Conservation (phyloP, 53 echinoderm and acorn worm species). For the Temnopleurus reevesii region DNA sequence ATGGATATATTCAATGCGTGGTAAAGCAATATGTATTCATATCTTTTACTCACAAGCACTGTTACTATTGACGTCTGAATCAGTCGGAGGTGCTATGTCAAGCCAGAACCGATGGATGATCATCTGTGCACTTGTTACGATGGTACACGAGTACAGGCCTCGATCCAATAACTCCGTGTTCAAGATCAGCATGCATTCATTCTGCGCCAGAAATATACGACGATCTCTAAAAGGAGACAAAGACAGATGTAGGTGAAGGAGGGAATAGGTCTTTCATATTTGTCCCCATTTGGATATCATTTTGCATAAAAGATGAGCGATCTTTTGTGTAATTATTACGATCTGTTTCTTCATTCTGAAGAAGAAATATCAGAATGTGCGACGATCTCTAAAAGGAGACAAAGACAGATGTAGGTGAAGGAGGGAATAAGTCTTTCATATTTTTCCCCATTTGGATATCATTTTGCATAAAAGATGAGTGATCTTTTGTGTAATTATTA, state of each 20-base stretch:
- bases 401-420: not conserved
- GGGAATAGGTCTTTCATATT: too few species aligned
- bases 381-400: slow-evolving; percentile 43
- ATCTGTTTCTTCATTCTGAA: slow-evolving; percentile 53
- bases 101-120: slow-evolving; percentile 46
- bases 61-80: slow-evolving; percentile 34
- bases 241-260: too few species aligned
- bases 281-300: too few species aligned
- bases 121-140: not conserved
- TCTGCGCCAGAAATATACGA: slow-evolving; percentile 72
- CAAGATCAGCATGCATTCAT: slow-evolving; percentile 72
- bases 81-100: slow-evolving; percentile 55
- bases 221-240: slow-evolving; percentile 33
- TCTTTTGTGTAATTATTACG: too few species aligned
- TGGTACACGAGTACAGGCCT: slow-evolving; percentile 68
- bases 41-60: slow-evolving; percentile 37
- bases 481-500: too few species aligned
- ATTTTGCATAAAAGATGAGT: too few species aligned
- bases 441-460: too few species aligned
- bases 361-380: slow-evolving; percentile 77
- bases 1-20: too few species aligned
- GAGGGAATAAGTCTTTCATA: too few species aligned
- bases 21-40: too few species aligned
- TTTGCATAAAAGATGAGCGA: too few species aligned
- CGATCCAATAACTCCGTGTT: slow-evolving; percentile 71